A percentile compares a stretch with the other conserved stretches of the same genome.
These are phyloP conservation scores for Nibea albiflora DNA, from an alignment of 2,113 vertebrate genomes.

Conservation along the genomic window DNA sequence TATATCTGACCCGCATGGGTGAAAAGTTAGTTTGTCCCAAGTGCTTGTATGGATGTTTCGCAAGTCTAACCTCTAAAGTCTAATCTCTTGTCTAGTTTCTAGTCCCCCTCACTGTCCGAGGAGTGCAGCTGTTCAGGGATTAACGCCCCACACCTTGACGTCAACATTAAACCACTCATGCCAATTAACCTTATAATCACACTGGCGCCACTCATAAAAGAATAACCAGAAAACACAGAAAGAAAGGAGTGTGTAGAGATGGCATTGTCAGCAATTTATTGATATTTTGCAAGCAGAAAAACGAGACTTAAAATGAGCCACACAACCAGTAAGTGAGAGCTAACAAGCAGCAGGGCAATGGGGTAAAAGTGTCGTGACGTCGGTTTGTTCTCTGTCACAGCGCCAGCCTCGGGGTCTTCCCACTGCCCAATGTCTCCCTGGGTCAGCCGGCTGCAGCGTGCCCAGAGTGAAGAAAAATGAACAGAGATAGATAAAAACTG, in stretches of 20 bases:
- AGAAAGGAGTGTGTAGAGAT: constrained; percentile 64
- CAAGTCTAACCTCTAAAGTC: not conserved
- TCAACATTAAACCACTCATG: not conserved
- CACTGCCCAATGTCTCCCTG: constrained; percentile 93
- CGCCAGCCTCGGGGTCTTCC: constrained; percentile 96
- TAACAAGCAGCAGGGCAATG: constrained; percentile 99
- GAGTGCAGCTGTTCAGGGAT: not conserved
- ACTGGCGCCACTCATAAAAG: not conserved
- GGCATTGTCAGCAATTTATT: constrained; percentile 90
- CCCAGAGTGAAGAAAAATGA: constrained; percentile 71
- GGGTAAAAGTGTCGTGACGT: constrained; percentile 99
- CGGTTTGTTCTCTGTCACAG: constrained; percentile 96
- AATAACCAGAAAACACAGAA: constrained; percentile 54
- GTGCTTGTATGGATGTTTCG: not conserved
- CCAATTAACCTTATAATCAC: not conserved
- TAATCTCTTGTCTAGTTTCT: too few relatives aligned
- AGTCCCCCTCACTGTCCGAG: too few relatives aligned
- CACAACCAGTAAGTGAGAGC: constrained; percentile 98
- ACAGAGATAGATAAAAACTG: constrained; percentile 75
- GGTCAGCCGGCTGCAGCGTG: constrained; percentile 91
- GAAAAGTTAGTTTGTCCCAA: not conserved
- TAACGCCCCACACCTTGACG: not conserved
- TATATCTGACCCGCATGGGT: not conserved
- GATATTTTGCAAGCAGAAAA: constrained; percentile 99
- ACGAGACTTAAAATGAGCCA: constrained; percentile 99